Percentiles rank a stretch among this genome's conserved stretches.
These are phyloP conservation scores for Mongoloraphidia duomilia DNA, from an alignment of 2,888 invertebrate genomes.

Conservation along the genomic window DNA sequence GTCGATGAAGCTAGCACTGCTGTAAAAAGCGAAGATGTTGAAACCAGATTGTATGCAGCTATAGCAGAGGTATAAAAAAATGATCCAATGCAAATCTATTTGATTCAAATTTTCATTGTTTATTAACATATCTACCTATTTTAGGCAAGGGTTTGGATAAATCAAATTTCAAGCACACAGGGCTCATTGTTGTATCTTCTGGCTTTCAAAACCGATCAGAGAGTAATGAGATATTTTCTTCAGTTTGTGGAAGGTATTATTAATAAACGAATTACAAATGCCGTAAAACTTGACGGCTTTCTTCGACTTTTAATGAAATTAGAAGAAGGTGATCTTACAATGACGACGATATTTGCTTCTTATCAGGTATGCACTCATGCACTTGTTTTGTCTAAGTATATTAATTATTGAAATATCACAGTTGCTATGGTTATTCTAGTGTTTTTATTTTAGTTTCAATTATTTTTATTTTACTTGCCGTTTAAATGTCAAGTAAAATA, in stretches of 20 bases:
- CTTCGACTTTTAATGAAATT: slow-evolving; percentile 20
- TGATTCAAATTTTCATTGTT: slow-evolving; percentile 3
- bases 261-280: slow-evolving; percentile 21
- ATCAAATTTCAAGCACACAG: slow-evolving; percentile 19
- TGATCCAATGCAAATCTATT: background rate
- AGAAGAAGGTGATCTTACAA: slow-evolving; percentile 19
- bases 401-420: too few relatives aligned
- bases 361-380: slow-evolving; percentile 15
- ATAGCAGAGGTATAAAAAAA: slow-evolving; percentile 18
- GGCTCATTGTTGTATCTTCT: slow-evolving; percentile 20
- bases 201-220: slow-evolving; percentile 19
- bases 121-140: slow-evolving; percentile 8
- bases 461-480: too few relatives aligned
- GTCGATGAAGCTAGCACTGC: slow-evolving; percentile 22
- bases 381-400: too few relatives aligned
- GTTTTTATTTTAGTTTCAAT: too few relatives aligned
- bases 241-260: slow-evolving; percentile 22
- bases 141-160: slow-evolving; percentile 22
- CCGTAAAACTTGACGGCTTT: slow-evolving; percentile 21
- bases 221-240: slow-evolving; percentile 21
- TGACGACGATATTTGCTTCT: slow-evolving; percentile 18
- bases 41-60: slow-evolving; percentile 19
- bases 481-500: too few relatives aligned
- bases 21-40: slow-evolving; percentile 20
- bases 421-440: too few relatives aligned